A percentile compares a stretch with the other conserved stretches of the same genome.
Evolutionary conservation across 2,113 vertebrate genomes (phyloP).

Genomic region (Cisticola juncidis): DNA sequence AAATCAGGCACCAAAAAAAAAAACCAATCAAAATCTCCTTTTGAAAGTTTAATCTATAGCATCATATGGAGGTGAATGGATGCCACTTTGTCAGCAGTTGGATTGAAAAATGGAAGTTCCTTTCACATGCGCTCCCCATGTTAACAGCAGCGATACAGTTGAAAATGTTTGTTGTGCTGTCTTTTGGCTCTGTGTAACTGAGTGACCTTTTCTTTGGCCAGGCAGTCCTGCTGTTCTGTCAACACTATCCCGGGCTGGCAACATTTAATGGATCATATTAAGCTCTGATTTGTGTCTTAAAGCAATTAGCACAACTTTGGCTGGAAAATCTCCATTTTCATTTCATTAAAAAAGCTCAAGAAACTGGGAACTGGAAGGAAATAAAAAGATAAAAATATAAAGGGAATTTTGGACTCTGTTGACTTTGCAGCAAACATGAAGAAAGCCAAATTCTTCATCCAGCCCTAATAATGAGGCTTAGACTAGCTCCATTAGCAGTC

Average conservation of each 20-base stretch:
- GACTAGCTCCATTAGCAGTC: not conserved
- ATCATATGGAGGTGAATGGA: not conserved
- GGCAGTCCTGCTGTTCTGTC: not conserved
- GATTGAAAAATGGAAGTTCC: not conserved
- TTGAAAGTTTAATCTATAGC: not conserved
- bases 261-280: not conserved
- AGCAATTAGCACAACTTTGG: conserved; percentile 13
- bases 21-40: not conserved
- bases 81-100: not conserved
- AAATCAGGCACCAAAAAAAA: not conserved
- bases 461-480: conserved; percentile 35
- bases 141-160: not conserved
- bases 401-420: not conserved
- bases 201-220: conserved; percentile 36
- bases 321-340: conserved; percentile 10
- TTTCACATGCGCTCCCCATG: not conserved
- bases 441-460: conserved; percentile 28
- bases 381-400: not conserved
- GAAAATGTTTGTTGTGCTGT: not conserved
- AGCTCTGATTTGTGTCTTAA: not conserved
- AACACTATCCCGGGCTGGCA: not conserved
- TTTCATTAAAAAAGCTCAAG: not conserved
- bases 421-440: not conserved
- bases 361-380: not conserved
- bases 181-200: not conserved